These are phyloP conservation scores for Drosophila eugracilis DNA, from an alignment of 1,140 invertebrate genomes.

Conservation along the genomic window DNA sequence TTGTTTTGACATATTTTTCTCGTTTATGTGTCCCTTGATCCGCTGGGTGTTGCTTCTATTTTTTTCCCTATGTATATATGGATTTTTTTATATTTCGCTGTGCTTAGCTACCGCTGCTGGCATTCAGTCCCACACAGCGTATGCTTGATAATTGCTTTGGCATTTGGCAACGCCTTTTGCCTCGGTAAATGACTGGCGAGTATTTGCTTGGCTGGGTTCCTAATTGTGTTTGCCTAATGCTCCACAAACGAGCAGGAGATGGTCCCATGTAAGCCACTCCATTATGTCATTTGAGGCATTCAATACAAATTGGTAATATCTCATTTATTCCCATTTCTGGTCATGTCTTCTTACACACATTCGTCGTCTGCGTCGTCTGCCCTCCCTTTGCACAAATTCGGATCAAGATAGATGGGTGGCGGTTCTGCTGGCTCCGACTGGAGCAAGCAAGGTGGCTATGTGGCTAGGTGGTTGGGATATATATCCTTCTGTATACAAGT, in stretches of 20 bases:
- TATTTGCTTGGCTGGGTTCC: slow-evolving; percentile 61
- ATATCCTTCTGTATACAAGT: slow-evolving; percentile 20
- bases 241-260: neutral
- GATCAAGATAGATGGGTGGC: slow-evolving; percentile 9
- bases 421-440: neutral
- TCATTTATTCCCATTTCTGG: slow-evolving; percentile 74
- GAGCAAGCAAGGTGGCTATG: neutral
- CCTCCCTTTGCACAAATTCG: slow-evolving; percentile 17
- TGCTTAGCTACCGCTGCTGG: slow-evolving; percentile 9
- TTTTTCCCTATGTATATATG: slow-evolving; percentile 25
- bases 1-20: slow-evolving; percentile 75
- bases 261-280: slow-evolving; percentile 53
- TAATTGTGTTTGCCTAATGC: slow-evolving; percentile 68
- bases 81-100: slow-evolving; percentile 13
- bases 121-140: slow-evolving; percentile 53
- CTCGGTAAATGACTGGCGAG: slow-evolving; percentile 73
- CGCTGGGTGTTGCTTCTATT: slow-evolving; percentile 39
- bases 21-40: slow-evolving; percentile 46
- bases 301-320: slow-evolving; percentile 82
- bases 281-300: slow-evolving; percentile 76
- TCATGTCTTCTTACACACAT: slow-evolving; percentile 17
- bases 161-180: slow-evolving; percentile 65
- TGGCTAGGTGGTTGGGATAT: neutral
- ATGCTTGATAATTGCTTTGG: slow-evolving; percentile 71
- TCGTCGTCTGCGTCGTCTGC: slow-evolving; percentile 18